A percentile compares a stretch with the other conserved stretches of the same genome.
These are phyloP conservation scores for Galerucella pusilla DNA, from an alignment of 2,888 invertebrate genomes.

Conservation along the genomic window DNA sequence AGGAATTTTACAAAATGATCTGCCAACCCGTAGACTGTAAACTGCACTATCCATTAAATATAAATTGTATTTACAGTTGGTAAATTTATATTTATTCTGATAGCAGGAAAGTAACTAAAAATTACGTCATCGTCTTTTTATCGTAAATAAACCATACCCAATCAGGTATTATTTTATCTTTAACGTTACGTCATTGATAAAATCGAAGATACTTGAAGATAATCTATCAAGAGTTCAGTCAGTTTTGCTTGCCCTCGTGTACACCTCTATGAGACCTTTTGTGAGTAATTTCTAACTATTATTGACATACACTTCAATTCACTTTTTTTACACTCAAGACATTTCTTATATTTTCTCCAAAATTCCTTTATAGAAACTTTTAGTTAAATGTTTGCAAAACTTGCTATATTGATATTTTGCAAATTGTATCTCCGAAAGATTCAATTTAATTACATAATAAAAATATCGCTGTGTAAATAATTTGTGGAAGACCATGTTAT, in stretches of 20 bases:
- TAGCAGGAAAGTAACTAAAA: no score
- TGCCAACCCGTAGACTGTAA: no score
- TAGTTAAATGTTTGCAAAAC: no score
- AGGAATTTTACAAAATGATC: no score
- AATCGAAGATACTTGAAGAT: constrained; percentile 18
- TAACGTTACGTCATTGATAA: constrained; percentile 19
- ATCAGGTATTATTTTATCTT: constrained; percentile 20
- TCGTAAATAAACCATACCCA: background rate
- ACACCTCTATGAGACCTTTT: background rate
- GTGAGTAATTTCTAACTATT: constrained; percentile 14
- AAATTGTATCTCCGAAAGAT: no score
- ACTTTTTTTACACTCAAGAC: background rate
- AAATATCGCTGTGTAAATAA: background rate
- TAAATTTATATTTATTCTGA: no score
- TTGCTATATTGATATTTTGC: no score
- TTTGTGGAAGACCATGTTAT: background rate
- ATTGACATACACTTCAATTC: background rate
- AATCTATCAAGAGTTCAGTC: constrained; percentile 4
- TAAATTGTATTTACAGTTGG: no score
- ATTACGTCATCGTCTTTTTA: no score
- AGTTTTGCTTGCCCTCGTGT: background rate
- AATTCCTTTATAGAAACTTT: no score
- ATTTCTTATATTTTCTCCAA: background rate
- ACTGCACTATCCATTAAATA: no score
- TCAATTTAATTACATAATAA: background rate